A percentile compares a stretch with the other conserved stretches of the same genome.
Conservation (phyloP, 1,140 invertebrate genomes). For the honey bee (Apis mellifera) region Amel_HAv3.1 CM009933.2:2823001-2823500, state of each 20-base stretch:
- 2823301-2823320: neutral
- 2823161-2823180: neutral
- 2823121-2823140: slow-evolving; percentile 22
- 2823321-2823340: neutral
- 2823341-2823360: too few relatives aligned
- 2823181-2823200: neutral
- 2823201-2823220: too few relatives aligned
- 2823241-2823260: neutral
- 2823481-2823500: too few relatives aligned
- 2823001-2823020: slow-evolving; percentile 25
- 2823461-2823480: too few relatives aligned
- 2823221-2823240: neutral
- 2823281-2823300: neutral
- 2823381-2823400: too few relatives aligned
- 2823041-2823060: slow-evolving; percentile 56
- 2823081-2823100: slow-evolving; percentile 23
- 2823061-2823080: slow-evolving; percentile 42
- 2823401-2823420: too few relatives aligned
- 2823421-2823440: too few relatives aligned
- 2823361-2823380: too few relatives aligned
- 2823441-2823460: too few relatives aligned
- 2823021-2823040: slow-evolving; percentile 52
- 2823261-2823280: too few relatives aligned
- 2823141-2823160: slow-evolving; percentile 24
- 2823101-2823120: slow-evolving; percentile 3